Conservation (phyloP, 2,113 vertebrate genomes). For the Eonycteris spelaea region DNA sequence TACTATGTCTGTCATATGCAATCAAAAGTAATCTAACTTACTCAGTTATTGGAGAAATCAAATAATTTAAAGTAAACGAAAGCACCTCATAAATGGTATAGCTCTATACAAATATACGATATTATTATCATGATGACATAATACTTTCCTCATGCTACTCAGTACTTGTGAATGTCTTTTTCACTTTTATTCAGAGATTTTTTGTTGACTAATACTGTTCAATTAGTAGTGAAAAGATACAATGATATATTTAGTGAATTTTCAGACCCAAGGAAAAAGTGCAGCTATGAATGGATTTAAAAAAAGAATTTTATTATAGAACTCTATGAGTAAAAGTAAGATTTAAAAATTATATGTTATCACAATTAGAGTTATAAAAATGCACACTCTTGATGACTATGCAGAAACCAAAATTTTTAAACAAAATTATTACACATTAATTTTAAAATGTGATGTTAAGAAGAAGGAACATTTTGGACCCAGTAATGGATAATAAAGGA, state of each 20-base stretch:
- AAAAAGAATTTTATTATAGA: not conserved
- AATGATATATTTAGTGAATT: not conserved
- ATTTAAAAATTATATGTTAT: not conserved
- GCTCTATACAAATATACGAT: not conserved
- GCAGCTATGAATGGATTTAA: not conserved
- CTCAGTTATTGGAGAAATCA: not conserved
- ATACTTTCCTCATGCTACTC: conserved; percentile 23
- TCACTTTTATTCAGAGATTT: conserved; percentile 11
- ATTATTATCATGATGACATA: not conserved
- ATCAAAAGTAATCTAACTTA: not conserved
- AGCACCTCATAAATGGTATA: not conserved
- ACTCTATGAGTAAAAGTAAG: not conserved
- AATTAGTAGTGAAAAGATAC: not conserved
- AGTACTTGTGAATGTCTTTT: not conserved
- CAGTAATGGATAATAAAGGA: not conserved
- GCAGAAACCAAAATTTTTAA: not conserved
- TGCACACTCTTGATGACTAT: not conserved
- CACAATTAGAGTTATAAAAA: not conserved
- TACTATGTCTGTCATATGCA: not conserved
- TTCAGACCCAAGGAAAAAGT: not conserved
- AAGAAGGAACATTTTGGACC: not conserved
- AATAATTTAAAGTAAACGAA: not conserved
- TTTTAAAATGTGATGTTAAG: not conserved
- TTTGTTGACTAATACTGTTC: not conserved
- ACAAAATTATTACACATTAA: not conserved